Evolutionary conservation across 2,888 invertebrate genomes (phyloP).

Genomic region (Lottia scabra): DNA sequence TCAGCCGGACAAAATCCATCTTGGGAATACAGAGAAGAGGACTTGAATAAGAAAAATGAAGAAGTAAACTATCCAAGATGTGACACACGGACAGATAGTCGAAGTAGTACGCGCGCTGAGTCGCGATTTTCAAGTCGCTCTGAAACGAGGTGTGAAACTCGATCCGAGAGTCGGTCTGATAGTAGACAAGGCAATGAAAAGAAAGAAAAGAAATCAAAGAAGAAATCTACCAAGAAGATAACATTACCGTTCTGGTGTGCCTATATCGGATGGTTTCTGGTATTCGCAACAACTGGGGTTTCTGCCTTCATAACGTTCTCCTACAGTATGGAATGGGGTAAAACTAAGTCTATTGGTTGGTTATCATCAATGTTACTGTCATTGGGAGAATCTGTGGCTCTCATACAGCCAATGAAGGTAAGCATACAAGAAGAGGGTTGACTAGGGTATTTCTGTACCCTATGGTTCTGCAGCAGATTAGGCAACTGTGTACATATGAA

Average conservation of each 20-base stretch:
- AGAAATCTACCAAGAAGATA: conserved; percentile 17
- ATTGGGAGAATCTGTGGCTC: conserved; percentile 48
- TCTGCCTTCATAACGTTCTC: conserved; percentile 48
- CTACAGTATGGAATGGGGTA: conserved; percentile 58
- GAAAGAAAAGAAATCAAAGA: not conserved
- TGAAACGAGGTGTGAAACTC: not conserved
- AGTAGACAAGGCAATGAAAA: not conserved
- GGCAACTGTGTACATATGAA: no score
- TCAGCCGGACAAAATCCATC: not conserved
- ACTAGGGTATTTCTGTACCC: no score
- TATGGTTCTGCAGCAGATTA: no score
- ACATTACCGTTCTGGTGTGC: conserved; percentile 46
- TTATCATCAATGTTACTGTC: conserved; percentile 52
- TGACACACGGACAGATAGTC: not conserved
- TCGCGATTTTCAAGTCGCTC: not conserved
- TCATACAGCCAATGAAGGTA: conserved; percentile 61
- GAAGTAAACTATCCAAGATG: not conserved
- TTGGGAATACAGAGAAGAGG: not conserved
- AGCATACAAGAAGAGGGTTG: not conserved
- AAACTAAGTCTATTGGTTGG: conserved; percentile 51
- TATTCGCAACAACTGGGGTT: conserved; percentile 35
- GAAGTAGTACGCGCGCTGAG: not conserved
- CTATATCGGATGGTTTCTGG: conserved; percentile 48
- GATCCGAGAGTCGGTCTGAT: not conserved
- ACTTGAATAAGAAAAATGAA: not conserved